Evolutionary conservation across 2,113 vertebrate genomes (phyloP), one percentile per base, ranked within the genome.

Genomic region (Peucedramus taeniatus): DNA sequence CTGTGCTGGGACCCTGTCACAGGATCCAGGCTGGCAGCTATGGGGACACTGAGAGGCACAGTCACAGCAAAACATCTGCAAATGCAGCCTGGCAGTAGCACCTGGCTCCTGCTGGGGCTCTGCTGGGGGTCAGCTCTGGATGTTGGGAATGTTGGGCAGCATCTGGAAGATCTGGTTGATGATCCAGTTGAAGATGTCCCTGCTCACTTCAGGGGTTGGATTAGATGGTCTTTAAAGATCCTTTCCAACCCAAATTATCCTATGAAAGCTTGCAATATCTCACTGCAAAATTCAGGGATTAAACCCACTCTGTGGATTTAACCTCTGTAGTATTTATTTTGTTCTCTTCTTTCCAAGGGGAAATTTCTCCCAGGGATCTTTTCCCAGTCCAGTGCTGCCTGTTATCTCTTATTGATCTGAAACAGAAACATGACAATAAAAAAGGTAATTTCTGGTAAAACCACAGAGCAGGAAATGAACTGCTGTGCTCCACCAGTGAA

Each of bases 401-500:
- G 0, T 74, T 59, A 54, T 74, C 77, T 70, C 24, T 51, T 80
- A 87, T 50, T 50, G 92, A 75, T 70, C 50, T 87, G 64, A 50
- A 65, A 49, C 20, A 70, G 28, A 87, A 74, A 50, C 60, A 53
- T 57, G 24, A 39, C 65, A 70, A 49, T 56, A 78, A 72, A 63
- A 39, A 56, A 89, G 9, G 28, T 31, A 65, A 84, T 78, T 91
- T 56, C 78, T 61, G 31, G n/a, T 91, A 75, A 93, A 91, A 78
- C 47, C 2, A 0, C 23, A 44, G 80, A 64, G 63, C 35, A 69
- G 66, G 71, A 93, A 90, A 90, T 49, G 22, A 90, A 27, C 30
- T 31, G 87, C 57, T 6, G 2, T 60, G 35, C 28, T 22, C 2
- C 33, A 45, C 26, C 63, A 47, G 45, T 0, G 0, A 24, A 7